Evolutionary conservation across 2,113 vertebrate genomes (phyloP), one percentile per base, ranked within the genome.

Genomic region (Macrotus californicus): DNA sequence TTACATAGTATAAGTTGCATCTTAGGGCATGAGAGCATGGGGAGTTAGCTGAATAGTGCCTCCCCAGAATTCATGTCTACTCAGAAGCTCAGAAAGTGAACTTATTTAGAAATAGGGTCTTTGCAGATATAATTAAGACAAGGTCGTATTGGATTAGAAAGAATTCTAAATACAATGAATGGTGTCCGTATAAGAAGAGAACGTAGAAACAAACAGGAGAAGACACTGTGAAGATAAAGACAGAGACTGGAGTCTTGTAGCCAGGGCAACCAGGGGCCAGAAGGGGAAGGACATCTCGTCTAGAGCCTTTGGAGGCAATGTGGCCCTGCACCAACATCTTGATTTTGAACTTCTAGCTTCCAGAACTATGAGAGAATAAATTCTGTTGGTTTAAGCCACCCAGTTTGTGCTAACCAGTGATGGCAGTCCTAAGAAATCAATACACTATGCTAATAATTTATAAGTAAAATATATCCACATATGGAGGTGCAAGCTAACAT

Each of bases 211-310:
- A 39, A 7, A 19, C 43, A 46, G 7, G 31, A 54, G 81, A n/a
- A 36, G 29, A 0, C 4, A 48, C 10, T 2, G 6, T 16, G 69
- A 59, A 48, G 12, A 36, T 0, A 16, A 26, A 29, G 50, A 7
- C 36, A 61, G 59, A 50, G 41, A 16, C 7, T 14, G 34, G 10
- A 76, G 24, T 6, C 9, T 2, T 11, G 29, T 6, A 3, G 8
- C 12, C 24, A 39, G 5, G 86, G 16, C 46, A 18, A 16, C 52
- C 22, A 34, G 54, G 6, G 10, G 34, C 56, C 14, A 13, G 50
- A 66, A 11, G 24, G 29, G 26, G 64, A 34, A 48, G 12, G 39
- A 9, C 1, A 4, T 31, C 24, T 26, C 0, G 6, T 2, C 24
- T 6, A 24, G 36, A 19, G 18, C 39, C 61, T 41, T 7, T 5